phyloP scores from a whole-genome alignment of 2,113 vertebrate species.

The Poeciliopsis prolifica region DNA sequence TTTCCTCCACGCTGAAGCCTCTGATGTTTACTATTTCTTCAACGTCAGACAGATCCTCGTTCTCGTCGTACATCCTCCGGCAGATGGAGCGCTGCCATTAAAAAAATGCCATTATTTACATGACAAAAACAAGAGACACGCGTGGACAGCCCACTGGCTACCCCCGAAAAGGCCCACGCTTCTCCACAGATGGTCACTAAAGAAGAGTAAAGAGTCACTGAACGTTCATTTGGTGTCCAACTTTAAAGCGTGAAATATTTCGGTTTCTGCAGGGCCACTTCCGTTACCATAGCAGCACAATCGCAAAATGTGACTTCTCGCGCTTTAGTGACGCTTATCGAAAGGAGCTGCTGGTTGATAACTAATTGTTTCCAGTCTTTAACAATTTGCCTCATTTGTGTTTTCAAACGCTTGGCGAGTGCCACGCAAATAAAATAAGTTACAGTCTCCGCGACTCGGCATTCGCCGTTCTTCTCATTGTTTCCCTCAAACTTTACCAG shows the following conservation, averaged over 20 bases:
- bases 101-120: slow-evolving; percentile 33
- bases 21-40: slow-evolving; percentile 93
- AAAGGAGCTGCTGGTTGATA: neutral
- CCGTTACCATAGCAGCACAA: neutral
- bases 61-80: slow-evolving; percentile 92
- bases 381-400: neutral
- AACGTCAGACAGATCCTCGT: slow-evolving; percentile 94
- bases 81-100: slow-evolving; percentile 86
- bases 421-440: neutral
- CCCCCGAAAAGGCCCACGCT: neutral
- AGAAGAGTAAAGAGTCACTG: neutral
- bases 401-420: neutral
- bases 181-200: neutral
- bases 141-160: slow-evolving; percentile 3
- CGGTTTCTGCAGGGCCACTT: neutral
- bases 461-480: neutral
- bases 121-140: slow-evolving; percentile 14
- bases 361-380: slow-evolving; percentile 11
- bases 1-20: slow-evolving; percentile 94
- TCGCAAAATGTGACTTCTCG: slow-evolving; percentile 9
- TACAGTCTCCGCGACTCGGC: neutral
- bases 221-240: neutral
- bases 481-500: slow-evolving; percentile 12
- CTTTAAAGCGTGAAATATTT: slow-evolving; percentile 15
- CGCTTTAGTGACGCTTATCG: neutral